Percentiles rank a stretch among this genome's conserved stretches.
phyloP scores from a whole-genome alignment of 92 coral and sea anemone genomes.

The Paramuricea clavata region DNA sequence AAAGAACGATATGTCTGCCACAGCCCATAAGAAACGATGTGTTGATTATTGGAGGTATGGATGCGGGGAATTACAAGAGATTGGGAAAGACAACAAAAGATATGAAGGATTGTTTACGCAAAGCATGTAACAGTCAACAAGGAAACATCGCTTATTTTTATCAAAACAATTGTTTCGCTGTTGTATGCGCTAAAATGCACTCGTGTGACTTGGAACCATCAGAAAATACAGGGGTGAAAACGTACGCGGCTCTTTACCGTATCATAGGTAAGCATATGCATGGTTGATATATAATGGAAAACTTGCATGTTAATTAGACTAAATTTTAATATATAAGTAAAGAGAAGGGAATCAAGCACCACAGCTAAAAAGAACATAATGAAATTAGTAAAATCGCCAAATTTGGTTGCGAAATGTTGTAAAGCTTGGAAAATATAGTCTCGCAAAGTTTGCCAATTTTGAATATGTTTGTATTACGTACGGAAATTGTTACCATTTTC shows the following conservation, averaged over 20 bases:
- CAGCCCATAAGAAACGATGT: constrained; percentile 22
- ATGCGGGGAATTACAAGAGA: constrained; percentile 38
- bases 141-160: constrained; percentile 37
- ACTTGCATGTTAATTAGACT: too few species aligned
- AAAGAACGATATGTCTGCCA: constrained; percentile 31
- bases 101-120: constrained; percentile 26
- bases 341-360: too few species aligned
- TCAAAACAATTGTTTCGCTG: background rate
- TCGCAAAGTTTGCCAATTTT: too few species aligned
- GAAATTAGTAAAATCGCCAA: too few species aligned
- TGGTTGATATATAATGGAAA: too few species aligned
- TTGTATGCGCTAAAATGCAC: background rate
- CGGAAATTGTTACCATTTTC: too few species aligned
- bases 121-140: constrained; percentile 4
- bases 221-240: background rate
- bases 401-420: too few species aligned
- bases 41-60: constrained; percentile 22
- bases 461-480: too few species aligned
- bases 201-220: constrained; percentile 23
- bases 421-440: too few species aligned
- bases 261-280: constrained; percentile 22
- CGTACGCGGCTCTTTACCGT: constrained; percentile 47
- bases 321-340: too few species aligned
- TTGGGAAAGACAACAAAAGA: constrained; percentile 5
- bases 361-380: too few species aligned